Evolutionary conservation across 53 echinoderm and acorn worm species (phyloP).

Genomic region (Zoroaster sp.): DNA sequence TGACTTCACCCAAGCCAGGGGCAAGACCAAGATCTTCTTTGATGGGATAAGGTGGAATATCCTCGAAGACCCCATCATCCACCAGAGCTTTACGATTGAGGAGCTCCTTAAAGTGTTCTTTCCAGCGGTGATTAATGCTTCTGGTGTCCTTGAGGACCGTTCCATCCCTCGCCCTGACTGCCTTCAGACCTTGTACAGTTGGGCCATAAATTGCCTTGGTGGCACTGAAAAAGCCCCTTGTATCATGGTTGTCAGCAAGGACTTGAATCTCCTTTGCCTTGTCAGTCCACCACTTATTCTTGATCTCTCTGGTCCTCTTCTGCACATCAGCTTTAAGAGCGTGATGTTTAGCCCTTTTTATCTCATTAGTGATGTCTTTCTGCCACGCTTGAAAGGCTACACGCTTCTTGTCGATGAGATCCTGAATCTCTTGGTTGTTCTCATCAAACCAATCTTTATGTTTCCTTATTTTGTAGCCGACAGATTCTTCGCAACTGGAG

Average conservation of each 20-base stretch:
- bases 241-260: neutral
- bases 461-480: neutral
- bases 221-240: neutral
- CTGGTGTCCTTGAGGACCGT: neutral
- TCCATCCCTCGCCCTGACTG: neutral
- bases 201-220: neutral
- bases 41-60: neutral
- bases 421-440: neutral
- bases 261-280: neutral
- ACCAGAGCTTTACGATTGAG: neutral
- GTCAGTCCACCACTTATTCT: neutral
- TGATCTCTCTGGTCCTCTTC: neutral
- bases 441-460: constrained; percentile 23
- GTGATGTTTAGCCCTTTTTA: neutral
- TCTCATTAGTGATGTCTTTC: neutral
- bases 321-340: neutral
- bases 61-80: neutral
- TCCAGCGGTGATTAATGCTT: neutral
- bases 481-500: neutral
- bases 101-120: neutral
- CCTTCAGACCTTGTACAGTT: neutral
- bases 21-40: neutral
- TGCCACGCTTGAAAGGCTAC: neutral
- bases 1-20: neutral
- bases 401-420: neutral